Conservation (phyloP, 1,140 invertebrate genomes). For the Neelides sp. region DNA sequence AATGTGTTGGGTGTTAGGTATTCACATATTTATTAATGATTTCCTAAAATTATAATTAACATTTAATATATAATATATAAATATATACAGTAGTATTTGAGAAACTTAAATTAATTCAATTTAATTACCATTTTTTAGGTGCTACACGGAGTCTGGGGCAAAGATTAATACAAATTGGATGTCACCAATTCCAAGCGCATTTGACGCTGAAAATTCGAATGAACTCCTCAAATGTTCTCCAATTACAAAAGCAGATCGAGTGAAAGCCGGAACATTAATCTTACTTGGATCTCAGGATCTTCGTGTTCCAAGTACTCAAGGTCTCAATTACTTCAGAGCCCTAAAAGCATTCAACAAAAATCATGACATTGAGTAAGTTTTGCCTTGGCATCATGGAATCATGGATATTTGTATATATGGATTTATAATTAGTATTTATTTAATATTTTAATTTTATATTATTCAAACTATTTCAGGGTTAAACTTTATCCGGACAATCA, state of each 20-base stretch:
- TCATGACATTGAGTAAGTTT: too few species aligned
- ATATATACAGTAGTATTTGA: too few species aligned
- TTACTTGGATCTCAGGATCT: slow-evolving; percentile 69
- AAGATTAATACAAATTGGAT: slow-evolving; percentile 4
- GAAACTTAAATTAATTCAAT: too few species aligned
- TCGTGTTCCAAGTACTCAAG: slow-evolving; percentile 65
- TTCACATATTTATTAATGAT: not conserved
- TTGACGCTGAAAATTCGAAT: slow-evolving; percentile 14
- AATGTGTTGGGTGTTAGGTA: too few species aligned
- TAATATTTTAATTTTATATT: not conserved
- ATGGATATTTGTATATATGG: slow-evolving; percentile 30
- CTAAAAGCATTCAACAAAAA: slow-evolving; percentile 19
- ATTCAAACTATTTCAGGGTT: too few species aligned
- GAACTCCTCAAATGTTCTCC: slow-evolving; percentile 20
- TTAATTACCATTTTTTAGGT: too few species aligned
- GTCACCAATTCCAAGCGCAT: slow-evolving; percentile 8
- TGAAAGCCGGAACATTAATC: slow-evolving; percentile 65
- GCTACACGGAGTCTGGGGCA: slow-evolving; percentile 25
- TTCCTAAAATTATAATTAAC: too few species aligned
- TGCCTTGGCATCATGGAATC: too few species aligned
- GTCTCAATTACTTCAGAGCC: slow-evolving; percentile 49
- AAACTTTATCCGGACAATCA: slow-evolving; percentile 62
- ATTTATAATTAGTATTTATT: slow-evolving; percentile 34
- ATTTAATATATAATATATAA: too few species aligned
- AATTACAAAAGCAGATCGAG: slow-evolving; percentile 33